Conservation (phyloP, 2,797 vertebrate species). For the Streptopelia turtur region DNA sequence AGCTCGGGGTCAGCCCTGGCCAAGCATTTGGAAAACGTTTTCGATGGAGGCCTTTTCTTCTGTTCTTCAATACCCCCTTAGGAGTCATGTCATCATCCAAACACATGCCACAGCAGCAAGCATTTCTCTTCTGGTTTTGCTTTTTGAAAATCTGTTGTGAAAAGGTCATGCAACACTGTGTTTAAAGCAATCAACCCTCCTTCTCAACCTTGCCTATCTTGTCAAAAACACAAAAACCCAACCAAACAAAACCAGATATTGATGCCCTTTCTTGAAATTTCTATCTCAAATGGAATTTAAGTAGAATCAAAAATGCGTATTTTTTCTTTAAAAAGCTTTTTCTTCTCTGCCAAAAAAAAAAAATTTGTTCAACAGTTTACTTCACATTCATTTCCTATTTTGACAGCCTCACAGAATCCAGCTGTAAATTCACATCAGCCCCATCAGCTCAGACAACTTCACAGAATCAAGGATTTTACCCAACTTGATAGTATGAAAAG, state of each 20-base stretch:
- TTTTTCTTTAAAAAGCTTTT: not conserved
- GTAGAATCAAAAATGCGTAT: fast-evolving
- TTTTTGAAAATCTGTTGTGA: not conserved
- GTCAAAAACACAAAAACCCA: not conserved
- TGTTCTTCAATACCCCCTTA: not conserved
- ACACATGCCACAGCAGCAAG: not conserved
- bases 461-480: not conserved
- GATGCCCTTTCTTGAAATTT: not conserved
- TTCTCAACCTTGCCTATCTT: not conserved
- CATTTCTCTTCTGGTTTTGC: not conserved
- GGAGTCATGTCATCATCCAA: not conserved
- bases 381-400: not conserved
- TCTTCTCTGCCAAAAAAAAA: not conserved
- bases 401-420: not conserved
- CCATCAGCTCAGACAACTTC: not conserved
- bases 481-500: not conserved
- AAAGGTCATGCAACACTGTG: not conserved
- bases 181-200: not conserved
- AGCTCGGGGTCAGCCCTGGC: not conserved
- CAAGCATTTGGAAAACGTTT: not conserved
- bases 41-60: not conserved
- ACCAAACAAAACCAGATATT: not conserved
- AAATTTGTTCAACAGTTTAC: not conserved
- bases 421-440: too few species aligned
- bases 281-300: not conserved